Base-by-base conservation (phyloP, 2,113 vertebrate genomes). In the Plecturocebus donacophilus region DNA sequence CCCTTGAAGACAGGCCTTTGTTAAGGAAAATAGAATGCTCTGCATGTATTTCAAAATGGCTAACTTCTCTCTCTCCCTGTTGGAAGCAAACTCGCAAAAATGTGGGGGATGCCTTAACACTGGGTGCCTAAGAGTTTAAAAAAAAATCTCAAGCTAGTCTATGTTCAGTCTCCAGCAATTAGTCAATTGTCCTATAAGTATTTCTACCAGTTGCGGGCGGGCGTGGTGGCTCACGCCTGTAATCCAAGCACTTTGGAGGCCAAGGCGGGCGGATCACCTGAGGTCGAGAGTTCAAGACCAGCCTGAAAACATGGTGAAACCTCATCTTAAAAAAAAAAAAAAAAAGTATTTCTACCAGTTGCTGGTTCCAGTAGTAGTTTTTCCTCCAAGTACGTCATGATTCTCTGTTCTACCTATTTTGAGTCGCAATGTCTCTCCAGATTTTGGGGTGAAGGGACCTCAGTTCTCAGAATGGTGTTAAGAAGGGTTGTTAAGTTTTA, bases 31-130 rank as follows among this genome's bases (percentile, higher is more conserved):
- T 27, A 61, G 86, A 82, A 91, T 47, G 11, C 23, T 79, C 19
- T 83, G 38, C 30, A 54, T 38, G 2, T 64, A 93, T 82, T 97
- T 91, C 56, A 84, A 45, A 93, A 94, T 66, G 42, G 49, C 38
- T 73, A 64, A 70, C 68, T 47, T 84, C 12, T 7, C 56, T 49
- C 35, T 91, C 9, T 66, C 5, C 40, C 32, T 75, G 30, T 42
- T 82, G 56, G 54, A 89, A 96, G 25, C 52, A 75, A 92, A 97
- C 32, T 66, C n/a, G 84, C 23, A 64, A 89, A 97, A 92, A 70
- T 38, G 40, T 54, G 2, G 56, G 13, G 23, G 23, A 38, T 16
- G 17, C 7, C 11, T 85, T 64, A 91, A 83, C 25, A 17, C 61
- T 90, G 32, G n/a, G 12, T 21, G 13, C n/a, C 12, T 5, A 70